Evolutionary conservation across 2,888 invertebrate genomes (phyloP).

Genomic region (Sphaerophoria taeniata): DNA sequence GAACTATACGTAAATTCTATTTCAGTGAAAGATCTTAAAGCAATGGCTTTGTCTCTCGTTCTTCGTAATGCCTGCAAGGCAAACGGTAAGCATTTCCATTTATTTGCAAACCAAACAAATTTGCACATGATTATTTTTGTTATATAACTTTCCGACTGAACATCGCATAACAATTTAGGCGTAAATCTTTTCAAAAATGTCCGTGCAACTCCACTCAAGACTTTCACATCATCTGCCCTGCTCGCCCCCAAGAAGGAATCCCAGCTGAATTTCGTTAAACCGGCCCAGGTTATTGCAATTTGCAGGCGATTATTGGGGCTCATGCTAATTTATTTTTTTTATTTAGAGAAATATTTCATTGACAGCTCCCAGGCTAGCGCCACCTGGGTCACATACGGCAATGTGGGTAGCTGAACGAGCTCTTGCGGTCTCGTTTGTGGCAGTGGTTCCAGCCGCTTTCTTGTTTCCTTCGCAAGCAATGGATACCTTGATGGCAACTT

Average conservation of each 20-base stretch:
- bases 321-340: conserved; percentile 40
- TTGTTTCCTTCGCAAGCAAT: conserved; percentile 86
- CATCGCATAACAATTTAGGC: conserved; percentile 30
- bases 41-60: conserved; percentile 78
- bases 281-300: conserved; percentile 75
- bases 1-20: background rate
- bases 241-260: conserved; percentile 73
- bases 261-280: conserved; percentile 76
- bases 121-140: conserved; percentile 63
- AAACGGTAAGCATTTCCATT: conserved; percentile 77
- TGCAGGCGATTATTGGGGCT: background rate
- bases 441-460: conserved; percentile 88
- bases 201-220: conserved; percentile 78
- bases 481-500: conserved; percentile 88
- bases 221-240: conserved; percentile 77
- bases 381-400: conserved; percentile 85
- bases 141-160: conserved; percentile 78
- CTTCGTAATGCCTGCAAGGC: conserved; percentile 78
- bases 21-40: conserved; percentile 33
- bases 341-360: conserved; percentile 77
- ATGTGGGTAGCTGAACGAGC: conserved; percentile 91
- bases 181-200: conserved; percentile 76
- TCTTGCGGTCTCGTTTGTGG: conserved; percentile 86
- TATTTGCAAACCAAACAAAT: background rate
- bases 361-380: conserved; percentile 78